These are phyloP conservation scores for Dastarcus helophoroides DNA, from an alignment of 2,888 invertebrate species.

Conservation along the genomic window DNA sequence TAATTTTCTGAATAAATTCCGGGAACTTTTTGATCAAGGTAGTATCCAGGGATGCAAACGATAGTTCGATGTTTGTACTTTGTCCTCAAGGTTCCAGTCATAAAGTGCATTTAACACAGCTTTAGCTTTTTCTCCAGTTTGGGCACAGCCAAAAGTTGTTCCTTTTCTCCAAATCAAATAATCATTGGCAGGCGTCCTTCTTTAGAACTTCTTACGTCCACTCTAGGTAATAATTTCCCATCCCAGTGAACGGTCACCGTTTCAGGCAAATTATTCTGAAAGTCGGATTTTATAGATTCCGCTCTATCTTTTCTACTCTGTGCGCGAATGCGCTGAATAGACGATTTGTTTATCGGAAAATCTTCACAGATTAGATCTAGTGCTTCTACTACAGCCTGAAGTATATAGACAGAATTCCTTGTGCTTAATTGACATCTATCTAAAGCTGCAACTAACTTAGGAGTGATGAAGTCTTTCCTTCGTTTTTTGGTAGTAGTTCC, in stretches of 20 bases:
- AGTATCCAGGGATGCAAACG: no score
- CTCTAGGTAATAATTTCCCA: constrained; percentile 24
- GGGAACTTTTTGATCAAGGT: no score
- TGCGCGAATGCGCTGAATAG: constrained; percentile 21
- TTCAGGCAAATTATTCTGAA: constrained; percentile 23
- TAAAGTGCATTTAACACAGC: constrained; percentile 16
- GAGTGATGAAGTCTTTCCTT: constrained; percentile 6
- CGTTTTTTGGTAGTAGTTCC: no score
- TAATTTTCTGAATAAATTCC: no score
- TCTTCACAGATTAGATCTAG: constrained; percentile 18
- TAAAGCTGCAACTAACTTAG: constrained; percentile 17
- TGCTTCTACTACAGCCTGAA: constrained; percentile 18
- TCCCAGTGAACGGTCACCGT: constrained; percentile 24
- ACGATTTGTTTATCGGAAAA: constrained; percentile 22
- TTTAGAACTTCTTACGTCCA: constrained; percentile 16
- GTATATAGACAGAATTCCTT: constrained; percentile 19
- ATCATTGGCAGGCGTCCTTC: constrained; percentile 22
- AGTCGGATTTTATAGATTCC: constrained; percentile 23
- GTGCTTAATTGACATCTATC: constrained; percentile 15
- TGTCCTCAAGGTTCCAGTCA: constrained; percentile 11
- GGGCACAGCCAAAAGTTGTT: constrained; percentile 23
- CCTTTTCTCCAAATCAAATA: constrained; percentile 17
- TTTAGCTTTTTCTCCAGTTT: constrained; percentile 18
- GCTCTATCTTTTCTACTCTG: constrained; percentile 18
- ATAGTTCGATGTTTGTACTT: no score